Base-by-base conservation (phyloP, 2,888 invertebrate species). In the Polydrusus cervinus region DNA sequence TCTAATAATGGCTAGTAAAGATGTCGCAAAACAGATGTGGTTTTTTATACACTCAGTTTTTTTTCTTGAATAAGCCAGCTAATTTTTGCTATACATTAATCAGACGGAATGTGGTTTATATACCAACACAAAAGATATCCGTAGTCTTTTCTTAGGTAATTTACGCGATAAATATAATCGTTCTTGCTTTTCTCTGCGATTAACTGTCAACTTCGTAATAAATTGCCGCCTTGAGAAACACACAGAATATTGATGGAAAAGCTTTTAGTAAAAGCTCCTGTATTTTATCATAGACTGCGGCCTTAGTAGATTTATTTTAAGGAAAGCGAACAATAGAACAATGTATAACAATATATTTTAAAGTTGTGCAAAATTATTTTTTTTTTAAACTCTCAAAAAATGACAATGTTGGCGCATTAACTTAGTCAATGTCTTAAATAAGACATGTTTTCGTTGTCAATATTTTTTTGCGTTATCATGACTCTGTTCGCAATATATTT, bases 201-300 rank as follows among this genome's bases (percentile, higher is more conserved):
- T 51, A 51, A 51, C 51, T 20, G 20, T 10, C 10, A 51, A 51
- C 51, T 18, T 47, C n/a, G 47, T 51, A 51, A 51, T 51, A 51
- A 51, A 51, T 51, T 11, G 20, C 10, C 18, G 20, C 8, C 20
- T 51, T 18, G 9, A 20, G 20, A 20, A 51, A 20, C 51, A 16
- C 47, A 20, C 18, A 20, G 20, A 20, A 51, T 51, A 51, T 51
- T 18, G 51, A 51, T 51, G 20, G 13, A 51, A 51, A 51, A 51
- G 51, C 18, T 51, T 51, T 51, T 51, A 13, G 20, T 20, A 11
- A 51, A 51, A 18, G 49, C n/a, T 13, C 49, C 16, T 18, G 18
- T 45, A 45, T 18, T 51, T 9, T 16, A 16, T 49, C 47, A 49
- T 49, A 16, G 1, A 5, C 25, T 3, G 20, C 51, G 10, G 11